A percentile compares a stretch with the other conserved stretches of the same genome.
phyloP scores from a whole-genome alignment of 2,797 vertebrate genomes.

The Vipera latastei region DNA sequence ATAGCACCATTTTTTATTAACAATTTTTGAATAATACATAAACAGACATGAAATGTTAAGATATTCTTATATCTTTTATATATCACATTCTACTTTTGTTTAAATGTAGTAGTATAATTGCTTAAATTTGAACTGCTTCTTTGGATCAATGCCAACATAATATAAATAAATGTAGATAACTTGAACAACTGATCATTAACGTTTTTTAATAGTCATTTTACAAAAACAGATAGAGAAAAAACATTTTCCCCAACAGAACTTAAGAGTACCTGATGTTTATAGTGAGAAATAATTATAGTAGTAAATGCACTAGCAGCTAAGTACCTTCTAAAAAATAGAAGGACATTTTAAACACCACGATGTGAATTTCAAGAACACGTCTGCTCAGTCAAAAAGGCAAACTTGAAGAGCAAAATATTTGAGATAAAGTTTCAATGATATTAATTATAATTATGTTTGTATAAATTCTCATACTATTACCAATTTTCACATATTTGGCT shows the following conservation, averaged over 20 bases:
- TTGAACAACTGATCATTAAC: conserved; percentile 32
- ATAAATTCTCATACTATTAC: background rate
- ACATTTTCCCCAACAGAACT: conserved; percentile 33
- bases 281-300: conserved; percentile 51
- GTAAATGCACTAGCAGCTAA: background rate
- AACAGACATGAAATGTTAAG: conserved; percentile 40
- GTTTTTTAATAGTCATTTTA: conserved; percentile 47
- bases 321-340: conserved; percentile 9
- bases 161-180: conserved; percentile 21
- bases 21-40: conserved; percentile 59
- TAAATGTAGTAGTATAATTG: conserved; percentile 49
- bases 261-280: conserved; percentile 33
- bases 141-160: conserved; percentile 37
- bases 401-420: background rate
- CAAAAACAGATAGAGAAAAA: conserved; percentile 36
- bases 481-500: background rate
- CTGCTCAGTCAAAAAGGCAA: background rate
- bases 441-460: background rate
- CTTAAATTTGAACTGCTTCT: conserved; percentile 31
- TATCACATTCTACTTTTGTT: conserved; percentile 25
- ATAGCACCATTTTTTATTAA: conserved; percentile 50
- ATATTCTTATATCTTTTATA: background rate
- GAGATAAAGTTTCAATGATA: background rate
- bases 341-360: background rate
- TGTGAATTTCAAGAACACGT: background rate